These are phyloP conservation scores for Octodonta nipae DNA, from an alignment of 2,888 invertebrate species.

Conservation along the genomic window DNA sequence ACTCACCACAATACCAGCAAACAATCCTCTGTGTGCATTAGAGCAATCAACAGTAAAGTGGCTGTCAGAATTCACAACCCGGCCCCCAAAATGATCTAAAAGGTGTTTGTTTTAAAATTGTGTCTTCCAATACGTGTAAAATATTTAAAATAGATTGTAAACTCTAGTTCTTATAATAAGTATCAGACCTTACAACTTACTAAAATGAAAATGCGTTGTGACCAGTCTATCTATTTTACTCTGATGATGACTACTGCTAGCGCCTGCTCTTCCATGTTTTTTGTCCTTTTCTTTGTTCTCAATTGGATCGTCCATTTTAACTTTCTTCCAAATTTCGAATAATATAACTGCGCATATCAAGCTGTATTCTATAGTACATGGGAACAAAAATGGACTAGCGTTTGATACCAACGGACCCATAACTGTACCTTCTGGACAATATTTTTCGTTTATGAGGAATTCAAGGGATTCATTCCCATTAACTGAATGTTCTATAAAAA, in stretches of 20 bases:
- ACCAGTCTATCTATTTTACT: too few species aligned
- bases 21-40: conserved; percentile 82
- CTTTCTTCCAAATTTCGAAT: conserved; percentile 87
- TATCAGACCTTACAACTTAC: conserved; percentile 11
- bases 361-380: conserved; percentile 90
- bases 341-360: conserved; percentile 90
- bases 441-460: too few species aligned
- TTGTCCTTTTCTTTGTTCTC: conserved; percentile 8
- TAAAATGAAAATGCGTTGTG: conserved; percentile 16
- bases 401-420: conserved; percentile 57
- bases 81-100: conserved; percentile 19
- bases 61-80: conserved; percentile 50
- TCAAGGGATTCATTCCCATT: too few species aligned
- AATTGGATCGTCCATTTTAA: conserved; percentile 16
- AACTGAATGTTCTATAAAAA: too few species aligned
- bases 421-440: conserved; percentile 41
- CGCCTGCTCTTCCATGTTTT: conserved; percentile 3
- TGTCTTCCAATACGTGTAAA: background rate
- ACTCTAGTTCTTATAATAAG: background rate
- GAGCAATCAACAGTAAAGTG: conserved; percentile 90
- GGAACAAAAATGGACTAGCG: conserved; percentile 61
- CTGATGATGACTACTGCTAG: conserved; percentile 8
- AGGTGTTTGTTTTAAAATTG: too few species aligned
- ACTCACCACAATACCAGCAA: conserved; percentile 40
- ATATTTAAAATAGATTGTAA: background rate